These are phyloP conservation scores for Gallinago nigripennis DNA, from an alignment of 2,797 vertebrate species.

Conservation along the genomic window DNA sequence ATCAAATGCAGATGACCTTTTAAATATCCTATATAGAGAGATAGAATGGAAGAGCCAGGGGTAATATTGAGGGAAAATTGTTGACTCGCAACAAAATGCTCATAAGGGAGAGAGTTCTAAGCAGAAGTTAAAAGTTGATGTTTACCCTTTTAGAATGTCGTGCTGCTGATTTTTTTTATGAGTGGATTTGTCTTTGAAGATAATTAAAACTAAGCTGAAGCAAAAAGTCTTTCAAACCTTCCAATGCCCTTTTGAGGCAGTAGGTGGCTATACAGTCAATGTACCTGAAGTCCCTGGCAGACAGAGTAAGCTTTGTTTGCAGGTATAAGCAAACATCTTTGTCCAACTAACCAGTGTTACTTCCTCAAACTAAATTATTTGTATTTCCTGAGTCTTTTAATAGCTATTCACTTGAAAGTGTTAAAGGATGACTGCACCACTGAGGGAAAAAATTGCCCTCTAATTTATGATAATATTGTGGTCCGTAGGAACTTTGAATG, in stretches of 20 bases:
- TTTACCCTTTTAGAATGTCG: constrained; percentile 23
- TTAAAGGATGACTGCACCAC: neutral
- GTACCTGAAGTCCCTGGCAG: neutral
- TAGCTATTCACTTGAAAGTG: neutral
- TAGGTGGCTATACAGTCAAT: neutral
- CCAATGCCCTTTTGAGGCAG: neutral
- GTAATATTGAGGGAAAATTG: neutral
- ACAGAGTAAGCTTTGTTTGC: neutral
- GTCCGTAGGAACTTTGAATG: neutral
- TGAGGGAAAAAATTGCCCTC: neutral
- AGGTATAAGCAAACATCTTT: neutral
- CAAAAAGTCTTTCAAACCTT: neutral
- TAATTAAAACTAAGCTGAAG: neutral
- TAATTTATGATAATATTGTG: neutral
- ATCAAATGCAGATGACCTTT: constrained; percentile 39
- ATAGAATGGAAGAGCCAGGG: neutral
- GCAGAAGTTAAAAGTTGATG: constrained; percentile 17
- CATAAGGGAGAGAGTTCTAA: neutral
- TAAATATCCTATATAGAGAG: neutral
- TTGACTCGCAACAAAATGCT: constrained; percentile 28
- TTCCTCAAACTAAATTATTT: neutral
- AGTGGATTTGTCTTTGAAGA: neutral
- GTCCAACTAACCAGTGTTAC: neutral
- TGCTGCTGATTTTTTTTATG: neutral
- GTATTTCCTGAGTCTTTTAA: neutral